Percentiles rank a stretch among this genome's conserved stretches.
These are phyloP conservation scores for Scortum barcoo DNA, from an alignment of 2,113 vertebrate species.

Conservation along the genomic window DNA sequence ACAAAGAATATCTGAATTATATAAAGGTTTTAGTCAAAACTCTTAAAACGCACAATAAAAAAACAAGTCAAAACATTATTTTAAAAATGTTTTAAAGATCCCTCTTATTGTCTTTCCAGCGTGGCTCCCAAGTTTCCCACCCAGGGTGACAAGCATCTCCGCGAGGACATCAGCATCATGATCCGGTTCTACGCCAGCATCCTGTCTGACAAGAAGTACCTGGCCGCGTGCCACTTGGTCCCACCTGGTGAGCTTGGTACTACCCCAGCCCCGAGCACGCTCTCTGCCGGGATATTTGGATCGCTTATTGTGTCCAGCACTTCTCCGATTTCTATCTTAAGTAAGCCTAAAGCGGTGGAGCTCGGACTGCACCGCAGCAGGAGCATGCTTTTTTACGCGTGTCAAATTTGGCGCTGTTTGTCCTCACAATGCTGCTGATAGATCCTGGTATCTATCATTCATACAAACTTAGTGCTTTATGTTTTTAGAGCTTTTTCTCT, in stretches of 20 bases:
- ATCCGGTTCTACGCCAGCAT: conserved; percentile 98
- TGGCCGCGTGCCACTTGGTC: conserved; percentile 94
- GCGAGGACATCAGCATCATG: conserved; percentile 96
- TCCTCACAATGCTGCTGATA: conserved; percentile 66
- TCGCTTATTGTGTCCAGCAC: conserved; percentile 89
- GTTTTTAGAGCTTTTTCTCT: neutral
- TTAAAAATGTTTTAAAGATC: neutral
- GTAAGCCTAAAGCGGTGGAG: conserved; percentile 83
- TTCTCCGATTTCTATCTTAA: conserved; percentile 86
- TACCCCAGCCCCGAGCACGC: conserved; percentile 83
- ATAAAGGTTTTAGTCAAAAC: neutral
- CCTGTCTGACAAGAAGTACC: conserved; percentile 99
- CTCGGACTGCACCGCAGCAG: conserved; percentile 68
- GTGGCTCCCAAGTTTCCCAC: conserved; percentile 94
- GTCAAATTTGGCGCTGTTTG: conserved; percentile 76
- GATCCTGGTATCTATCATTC: conserved; percentile 21
- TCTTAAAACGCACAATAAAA: neutral
- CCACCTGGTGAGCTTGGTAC: conserved; percentile 92
- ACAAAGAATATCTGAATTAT: neutral
- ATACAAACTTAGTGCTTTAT: neutral
- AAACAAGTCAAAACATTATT: neutral
- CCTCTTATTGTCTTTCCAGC: conserved; percentile 71
- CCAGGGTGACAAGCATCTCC: conserved; percentile 92
- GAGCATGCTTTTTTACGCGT: conserved; percentile 72
- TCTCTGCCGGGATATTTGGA: conserved; percentile 87